phyloP scores from a whole-genome alignment of 2,113 vertebrate genomes.

The Butorides virescens region DNA sequence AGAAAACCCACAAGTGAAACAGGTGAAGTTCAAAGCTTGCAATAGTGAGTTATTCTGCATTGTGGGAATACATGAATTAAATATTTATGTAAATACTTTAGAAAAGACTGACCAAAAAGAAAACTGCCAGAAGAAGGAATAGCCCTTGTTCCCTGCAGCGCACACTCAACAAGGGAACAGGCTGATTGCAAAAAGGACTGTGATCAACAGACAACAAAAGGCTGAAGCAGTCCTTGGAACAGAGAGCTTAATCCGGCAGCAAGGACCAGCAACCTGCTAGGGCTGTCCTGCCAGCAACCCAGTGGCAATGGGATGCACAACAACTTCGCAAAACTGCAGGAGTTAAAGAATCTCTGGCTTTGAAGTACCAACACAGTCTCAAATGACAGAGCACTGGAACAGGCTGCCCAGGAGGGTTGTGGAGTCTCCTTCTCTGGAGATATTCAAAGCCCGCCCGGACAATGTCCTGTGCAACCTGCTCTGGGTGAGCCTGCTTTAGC shows the following conservation, averaged over 20 bases:
- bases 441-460: too few species aligned
- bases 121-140: not conserved
- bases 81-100: conserved; percentile 1
- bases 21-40: conserved; percentile 2
- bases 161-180: not conserved
- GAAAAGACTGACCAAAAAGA: not conserved
- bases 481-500: too few species aligned
- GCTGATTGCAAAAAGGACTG: not conserved
- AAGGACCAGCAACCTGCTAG: not conserved
- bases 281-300: not conserved
- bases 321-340: not conserved
- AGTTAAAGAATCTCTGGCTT: not conserved
- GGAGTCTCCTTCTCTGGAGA: too few species aligned
- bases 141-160: not conserved
- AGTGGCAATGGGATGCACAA: not conserved
- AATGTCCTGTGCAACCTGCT: too few species aligned
- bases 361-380: not conserved
- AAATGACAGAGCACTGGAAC: not conserved
- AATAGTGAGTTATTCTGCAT: not conserved
- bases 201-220: not conserved
- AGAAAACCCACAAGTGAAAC: not conserved
- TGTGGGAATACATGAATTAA: not conserved
- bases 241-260: not conserved
- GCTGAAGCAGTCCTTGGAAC: not conserved
- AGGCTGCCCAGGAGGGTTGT: too few species aligned